Base-by-base conservation (phyloP, 2,797 vertebrate species). In the Lerista edwardsae region DNA sequence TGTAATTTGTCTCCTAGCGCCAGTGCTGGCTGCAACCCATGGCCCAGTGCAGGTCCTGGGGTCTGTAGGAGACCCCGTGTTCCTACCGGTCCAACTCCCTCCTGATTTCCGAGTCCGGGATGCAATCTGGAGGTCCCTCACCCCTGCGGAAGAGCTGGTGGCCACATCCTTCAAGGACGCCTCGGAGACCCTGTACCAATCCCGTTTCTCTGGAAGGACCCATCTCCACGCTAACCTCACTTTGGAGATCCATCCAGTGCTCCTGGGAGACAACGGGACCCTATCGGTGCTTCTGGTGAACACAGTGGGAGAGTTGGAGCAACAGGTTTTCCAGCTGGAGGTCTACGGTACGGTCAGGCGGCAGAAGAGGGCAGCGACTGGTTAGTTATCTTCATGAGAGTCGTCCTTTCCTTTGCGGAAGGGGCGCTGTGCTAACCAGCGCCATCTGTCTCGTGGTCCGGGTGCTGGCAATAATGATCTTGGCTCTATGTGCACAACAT, bases 201-300 rank as follows among this genome's bases (percentile, higher is more conserved):
- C 93, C n/a, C 91, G 87, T 36, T 95, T 95, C 78, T 81, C 91
- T 34, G 93, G 93, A 57, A 86, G 94, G 80, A 89, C 80, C 67
- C 91, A 65, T 31, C 91, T 95, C 1, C 88, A 91, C 61, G 10
- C n/a, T 15, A 94, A 95, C 84, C 87, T 95, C 69, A 95, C 92
- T 59, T 88, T 95, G 75, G 88, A 94, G 74, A 90, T 95, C 1
- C 15, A 31, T 7, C 87, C 75, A 0, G 87, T 94, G 76, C 76
- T 85, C 41, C 29, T 88, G 29, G 86, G 69, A 59, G 94, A 95
- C 36, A 89, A 86, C 0, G 91, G 94, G 65, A 91, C 87, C 80
- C 95, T 95, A 90, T 93, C 93, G 0, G 79, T 91, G 39, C 86
- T 93, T 67, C 86, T 94, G 68, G 94, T 95, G 82, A 89, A 95